Conservation (phyloP, 2,888 invertebrate species). For the Eupeodes luniger region DNA sequence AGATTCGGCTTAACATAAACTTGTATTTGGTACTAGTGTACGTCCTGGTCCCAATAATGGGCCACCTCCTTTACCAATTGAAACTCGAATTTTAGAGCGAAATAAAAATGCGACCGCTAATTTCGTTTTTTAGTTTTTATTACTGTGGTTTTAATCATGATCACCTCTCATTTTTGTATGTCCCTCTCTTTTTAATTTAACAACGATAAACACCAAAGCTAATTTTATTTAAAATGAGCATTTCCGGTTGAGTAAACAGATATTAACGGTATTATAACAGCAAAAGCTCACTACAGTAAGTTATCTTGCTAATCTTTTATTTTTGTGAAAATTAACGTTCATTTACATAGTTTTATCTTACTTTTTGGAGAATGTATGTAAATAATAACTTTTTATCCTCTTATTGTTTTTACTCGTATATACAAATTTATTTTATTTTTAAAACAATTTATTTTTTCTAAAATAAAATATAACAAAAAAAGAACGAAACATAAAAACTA, state of each 20-base stretch:
- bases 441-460: constrained; percentile 32
- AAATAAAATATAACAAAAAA: constrained; percentile 55
- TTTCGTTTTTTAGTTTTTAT: constrained; percentile 39
- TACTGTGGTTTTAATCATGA: constrained; percentile 37
- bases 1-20: too few species aligned
- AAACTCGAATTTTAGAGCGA: not conserved
- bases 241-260: constrained; percentile 56
- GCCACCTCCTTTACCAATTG: too few species aligned
- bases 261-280: constrained; percentile 15
- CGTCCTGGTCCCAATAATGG: too few species aligned
- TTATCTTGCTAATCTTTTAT: constrained; percentile 10
- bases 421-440: constrained; percentile 54
- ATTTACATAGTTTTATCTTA: constrained; percentile 52
- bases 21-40: too few species aligned
- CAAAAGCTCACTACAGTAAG: constrained; percentile 8
- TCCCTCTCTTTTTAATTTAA: constrained; percentile 53
- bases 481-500: constrained; percentile 32
- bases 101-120: constrained; percentile 22
- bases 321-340: constrained; percentile 50
- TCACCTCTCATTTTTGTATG: constrained; percentile 31
- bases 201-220: constrained; percentile 39
- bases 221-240: constrained; percentile 42
- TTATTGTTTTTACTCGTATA: constrained; percentile 46
- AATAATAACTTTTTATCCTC: constrained; percentile 18
- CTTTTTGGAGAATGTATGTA: constrained; percentile 22